Percentiles rank a stretch among this genome's conserved stretches.
Evolutionary conservation across 2,797 vertebrate species (phyloP).

Genomic region (Cheirogaleus major): DNA sequence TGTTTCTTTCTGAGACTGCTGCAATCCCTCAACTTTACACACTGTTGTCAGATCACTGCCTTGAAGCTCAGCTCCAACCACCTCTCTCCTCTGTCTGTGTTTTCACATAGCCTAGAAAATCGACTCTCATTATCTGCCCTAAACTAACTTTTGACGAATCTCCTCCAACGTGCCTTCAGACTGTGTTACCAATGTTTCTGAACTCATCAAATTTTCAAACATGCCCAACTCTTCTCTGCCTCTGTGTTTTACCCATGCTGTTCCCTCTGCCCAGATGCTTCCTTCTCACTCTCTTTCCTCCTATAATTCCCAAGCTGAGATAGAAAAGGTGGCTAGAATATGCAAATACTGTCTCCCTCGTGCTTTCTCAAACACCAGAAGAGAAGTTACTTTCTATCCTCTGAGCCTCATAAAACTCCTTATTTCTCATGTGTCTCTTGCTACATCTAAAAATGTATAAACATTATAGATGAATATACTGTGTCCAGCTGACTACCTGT

Average conservation of each 20-base stretch:
- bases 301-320: background rate
- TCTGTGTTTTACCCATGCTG: background rate
- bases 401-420: background rate
- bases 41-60: background rate
- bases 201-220: background rate
- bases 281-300: background rate
- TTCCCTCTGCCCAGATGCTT: background rate
- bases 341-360: background rate
- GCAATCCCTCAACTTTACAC: background rate
- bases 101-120: background rate
- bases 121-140: background rate
- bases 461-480: background rate
- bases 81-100: background rate
- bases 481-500: background rate
- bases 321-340: background rate
- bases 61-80: background rate
- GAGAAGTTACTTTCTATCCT: background rate
- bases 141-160: background rate
- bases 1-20: background rate
- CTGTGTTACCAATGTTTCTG: background rate
- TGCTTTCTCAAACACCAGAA: background rate
- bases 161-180: background rate
- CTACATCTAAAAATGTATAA: background rate
- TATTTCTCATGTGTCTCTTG: background rate
- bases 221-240: background rate